Base-by-base conservation (phyloP, 2,113 vertebrate species). In the Acrocephalus arundinaceus region DNA sequence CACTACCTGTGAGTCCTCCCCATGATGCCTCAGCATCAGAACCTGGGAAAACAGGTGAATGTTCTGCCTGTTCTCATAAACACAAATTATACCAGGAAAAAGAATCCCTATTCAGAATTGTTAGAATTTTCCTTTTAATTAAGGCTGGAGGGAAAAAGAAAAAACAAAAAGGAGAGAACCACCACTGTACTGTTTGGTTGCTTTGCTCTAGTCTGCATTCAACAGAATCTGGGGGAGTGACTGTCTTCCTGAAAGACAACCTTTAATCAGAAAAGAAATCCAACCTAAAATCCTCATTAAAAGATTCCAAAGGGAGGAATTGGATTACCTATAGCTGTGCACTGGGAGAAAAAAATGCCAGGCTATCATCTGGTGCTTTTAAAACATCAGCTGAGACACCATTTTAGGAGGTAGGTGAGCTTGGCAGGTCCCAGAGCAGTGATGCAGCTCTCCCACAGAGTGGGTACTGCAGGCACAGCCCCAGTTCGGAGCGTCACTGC, bases 301-400 rank as follows among this genome's bases (percentile, higher is more conserved):
- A 62, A 41, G 30, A 11, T 17, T 75, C 24, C 82, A 17, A 43
- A 67, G 25, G 48, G 48, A 85, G 48, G 61, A 78, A 75, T 1
- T 70, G 31, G 33, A 35, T 82, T 67, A 55, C 18, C 39, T 55
- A 14, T 51, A 31, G 28, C 71, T 93, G 31, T 6, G 15, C 31
- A 12, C 9, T 0, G 0, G n/a, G 17, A 9, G 18, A 31, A 37
- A 39, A 39, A 73, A 67, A 17, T 0, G 1, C 55, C 21, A 43
- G 78, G n/a, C 54, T 86, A 10, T 57, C 41, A n/a, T 49, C 61
- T 43, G 52, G 31, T 37, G 17, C 35, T 85, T 81, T 67, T 48
- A 22, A 63, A 94, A 46, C 63, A 17, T 35, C n/a, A 52, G 22
- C 83, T 30, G 52, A 68, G 59, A 33, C 59, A 48, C 63, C 51